Evolutionary conservation across 2,113 vertebrate species (phyloP).

Genomic region (Channa maculata): DNA sequence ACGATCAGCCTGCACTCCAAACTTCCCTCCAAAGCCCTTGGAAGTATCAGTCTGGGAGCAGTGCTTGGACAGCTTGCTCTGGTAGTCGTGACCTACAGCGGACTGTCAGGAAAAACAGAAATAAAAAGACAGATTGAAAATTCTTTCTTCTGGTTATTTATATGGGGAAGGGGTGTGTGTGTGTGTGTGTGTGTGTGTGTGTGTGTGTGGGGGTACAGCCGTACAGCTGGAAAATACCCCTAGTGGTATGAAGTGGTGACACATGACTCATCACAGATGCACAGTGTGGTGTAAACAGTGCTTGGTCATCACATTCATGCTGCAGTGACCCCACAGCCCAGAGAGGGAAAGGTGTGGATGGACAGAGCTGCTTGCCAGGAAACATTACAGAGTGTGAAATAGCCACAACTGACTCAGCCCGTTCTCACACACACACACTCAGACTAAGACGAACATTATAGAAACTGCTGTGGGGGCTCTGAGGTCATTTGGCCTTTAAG

Average conservation of each 20-base stretch:
- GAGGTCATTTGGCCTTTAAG: neutral
- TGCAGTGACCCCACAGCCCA: neutral
- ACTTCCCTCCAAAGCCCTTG: slow-evolving; percentile 96
- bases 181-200: neutral
- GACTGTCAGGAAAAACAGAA: slow-evolving; percentile 81
- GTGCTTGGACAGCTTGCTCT: slow-evolving; percentile 91
- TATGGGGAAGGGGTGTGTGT: neutral
- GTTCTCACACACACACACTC: slow-evolving; percentile 1
- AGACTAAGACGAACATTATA: no score
- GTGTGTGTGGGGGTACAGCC: neutral
- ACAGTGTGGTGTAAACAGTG: slow-evolving; percentile 35
- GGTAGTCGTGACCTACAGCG: slow-evolving; percentile 96
- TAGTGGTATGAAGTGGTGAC: slow-evolving; percentile 14
- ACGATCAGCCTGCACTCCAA: slow-evolving; percentile 92
- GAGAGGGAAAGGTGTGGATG: slow-evolving; percentile 15
- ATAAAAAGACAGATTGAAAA: neutral
- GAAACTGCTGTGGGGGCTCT: neutral
- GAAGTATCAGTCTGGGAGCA: slow-evolving; percentile 95
- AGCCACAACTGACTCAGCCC: neutral
- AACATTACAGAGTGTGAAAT: slow-evolving; percentile 26
- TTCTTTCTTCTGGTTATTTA: neutral
- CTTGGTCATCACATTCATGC: slow-evolving; percentile 62
- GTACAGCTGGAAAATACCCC: neutral
- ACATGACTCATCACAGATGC: slow-evolving; percentile 36
- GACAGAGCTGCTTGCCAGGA: slow-evolving; percentile 15